A percentile compares a stretch with the other conserved stretches of the same genome.
Evolutionary conservation across 2,113 vertebrate genomes (phyloP).

Genomic region (Megalops atlanticus): DNA sequence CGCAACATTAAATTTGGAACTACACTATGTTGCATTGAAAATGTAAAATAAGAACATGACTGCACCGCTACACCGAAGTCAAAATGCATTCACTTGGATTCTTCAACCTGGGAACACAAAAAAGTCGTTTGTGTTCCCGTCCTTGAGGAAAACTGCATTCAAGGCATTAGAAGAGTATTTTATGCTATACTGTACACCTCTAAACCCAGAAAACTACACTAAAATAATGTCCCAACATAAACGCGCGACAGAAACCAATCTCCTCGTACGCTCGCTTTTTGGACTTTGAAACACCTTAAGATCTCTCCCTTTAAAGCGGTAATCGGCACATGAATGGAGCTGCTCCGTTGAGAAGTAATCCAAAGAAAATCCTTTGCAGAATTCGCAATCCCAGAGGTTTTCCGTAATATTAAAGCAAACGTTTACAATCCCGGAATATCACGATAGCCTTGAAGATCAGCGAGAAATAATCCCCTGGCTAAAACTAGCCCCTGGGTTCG

Average conservation of each 20-base stretch:
- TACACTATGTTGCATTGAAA: conserved; percentile 53
- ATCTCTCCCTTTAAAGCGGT: conserved; percentile 45
- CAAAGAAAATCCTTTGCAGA: conserved; percentile 50
- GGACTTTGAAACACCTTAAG: conserved; percentile 54
- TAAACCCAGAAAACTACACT: not conserved
- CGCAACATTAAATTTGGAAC: conserved; percentile 64
- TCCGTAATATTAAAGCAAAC: not conserved
- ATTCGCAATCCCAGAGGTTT: conserved; percentile 16
- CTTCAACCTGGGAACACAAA: not conserved
- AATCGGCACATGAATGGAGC: conserved; percentile 58
- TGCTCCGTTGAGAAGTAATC: conserved; percentile 33
- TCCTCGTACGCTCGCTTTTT: conserved; percentile 41
- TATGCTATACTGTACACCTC: not conserved
- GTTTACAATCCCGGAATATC: not conserved
- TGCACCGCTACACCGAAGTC: conserved; percentile 17
- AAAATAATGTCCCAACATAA: conserved; percentile 14
- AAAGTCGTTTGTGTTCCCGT: conserved; percentile 3
- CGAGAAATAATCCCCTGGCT: not conserved
- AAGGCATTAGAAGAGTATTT: not conserved
- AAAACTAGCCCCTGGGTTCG: conserved; percentile 50
- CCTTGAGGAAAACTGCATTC: conserved; percentile 8
- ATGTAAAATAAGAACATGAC: conserved; percentile 31
- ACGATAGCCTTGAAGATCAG: not conserved
- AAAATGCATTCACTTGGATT: conserved; percentile 24
- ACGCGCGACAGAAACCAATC: conserved; percentile 31